Conservation (phyloP, 2,888 invertebrate species). For the Melanchra persicariae region DNA sequence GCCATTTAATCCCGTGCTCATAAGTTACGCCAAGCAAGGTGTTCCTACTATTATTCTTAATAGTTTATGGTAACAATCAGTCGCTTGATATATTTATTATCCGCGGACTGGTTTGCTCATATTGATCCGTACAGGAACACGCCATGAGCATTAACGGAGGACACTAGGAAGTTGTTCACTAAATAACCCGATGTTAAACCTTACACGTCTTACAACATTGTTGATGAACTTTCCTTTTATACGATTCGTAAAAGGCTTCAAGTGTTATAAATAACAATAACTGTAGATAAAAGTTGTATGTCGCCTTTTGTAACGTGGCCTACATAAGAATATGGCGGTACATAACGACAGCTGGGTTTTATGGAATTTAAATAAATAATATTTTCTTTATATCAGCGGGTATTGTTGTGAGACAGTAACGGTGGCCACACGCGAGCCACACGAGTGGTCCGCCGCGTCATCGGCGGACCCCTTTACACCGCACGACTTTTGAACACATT, state of each 20-base stretch:
- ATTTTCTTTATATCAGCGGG: conserved; percentile 90
- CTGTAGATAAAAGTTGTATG: conserved; percentile 75
- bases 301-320: conserved; percentile 74
- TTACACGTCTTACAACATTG: conserved; percentile 40
- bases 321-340: conserved; percentile 82
- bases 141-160: conserved; percentile 38
- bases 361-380: conserved; percentile 89
- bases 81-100: conserved; percentile 54
- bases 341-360: conserved; percentile 84
- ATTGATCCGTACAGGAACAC: conserved; percentile 52
- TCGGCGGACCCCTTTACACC: conserved; percentile 74
- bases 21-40: conserved; percentile 47
- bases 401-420: conserved; percentile 87
- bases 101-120: conserved; percentile 59
- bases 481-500: conserved; percentile 70
- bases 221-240: conserved; percentile 72
- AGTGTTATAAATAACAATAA: conserved; percentile 76
- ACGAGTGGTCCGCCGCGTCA: conserved; percentile 75
- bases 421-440: conserved; percentile 88
- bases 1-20: conserved; percentile 33
- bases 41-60: conserved; percentile 52
- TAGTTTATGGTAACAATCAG: conserved; percentile 62
- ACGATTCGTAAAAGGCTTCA: conserved; percentile 62
- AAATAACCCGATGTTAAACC: conserved; percentile 44
- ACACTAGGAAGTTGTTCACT: conserved; percentile 55